phyloP scores from a whole-genome alignment of 2,797 vertebrate species.

The Pyrocephalus nanus region DNA sequence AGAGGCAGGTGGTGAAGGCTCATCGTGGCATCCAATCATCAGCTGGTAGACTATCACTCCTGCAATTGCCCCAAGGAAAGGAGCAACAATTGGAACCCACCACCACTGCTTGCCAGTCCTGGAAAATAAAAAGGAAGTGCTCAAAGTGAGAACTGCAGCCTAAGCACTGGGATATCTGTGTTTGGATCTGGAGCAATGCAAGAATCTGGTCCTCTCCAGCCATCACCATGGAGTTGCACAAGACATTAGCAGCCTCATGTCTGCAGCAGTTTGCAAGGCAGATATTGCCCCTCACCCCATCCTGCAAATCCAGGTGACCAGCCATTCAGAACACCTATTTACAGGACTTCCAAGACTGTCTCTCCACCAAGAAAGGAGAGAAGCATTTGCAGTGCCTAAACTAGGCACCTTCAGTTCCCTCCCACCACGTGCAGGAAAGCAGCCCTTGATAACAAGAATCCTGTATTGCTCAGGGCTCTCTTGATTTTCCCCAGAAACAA shows the following conservation, averaged over 20 bases:
- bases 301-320: neutral
- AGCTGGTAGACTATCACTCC: constrained; percentile 92
- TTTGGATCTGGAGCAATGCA: neutral
- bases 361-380: neutral
- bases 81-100: constrained; percentile 89
- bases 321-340: neutral
- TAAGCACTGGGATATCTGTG: neutral
- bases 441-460: neutral
- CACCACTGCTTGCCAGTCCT: constrained; percentile 87
- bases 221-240: neutral
- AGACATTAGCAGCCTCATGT: rapidly evolving
- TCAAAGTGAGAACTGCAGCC: neutral
- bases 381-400: neutral
- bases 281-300: neutral
- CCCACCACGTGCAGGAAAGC: neutral
- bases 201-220: neutral
- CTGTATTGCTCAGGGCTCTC: neutral
- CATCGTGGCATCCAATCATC: constrained; percentile 90
- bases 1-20: constrained; percentile 80
- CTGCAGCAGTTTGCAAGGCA: neutral
- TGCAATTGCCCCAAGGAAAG: constrained; percentile 86
- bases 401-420: neutral
- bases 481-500: neutral
- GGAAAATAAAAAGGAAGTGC: neutral
- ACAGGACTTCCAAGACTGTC: neutral